A percentile compares a stretch with the other conserved stretches of the same genome.
Conservation (phyloP, 2,797 vertebrate species). For the Heteromormyrus szaboi region DNA sequence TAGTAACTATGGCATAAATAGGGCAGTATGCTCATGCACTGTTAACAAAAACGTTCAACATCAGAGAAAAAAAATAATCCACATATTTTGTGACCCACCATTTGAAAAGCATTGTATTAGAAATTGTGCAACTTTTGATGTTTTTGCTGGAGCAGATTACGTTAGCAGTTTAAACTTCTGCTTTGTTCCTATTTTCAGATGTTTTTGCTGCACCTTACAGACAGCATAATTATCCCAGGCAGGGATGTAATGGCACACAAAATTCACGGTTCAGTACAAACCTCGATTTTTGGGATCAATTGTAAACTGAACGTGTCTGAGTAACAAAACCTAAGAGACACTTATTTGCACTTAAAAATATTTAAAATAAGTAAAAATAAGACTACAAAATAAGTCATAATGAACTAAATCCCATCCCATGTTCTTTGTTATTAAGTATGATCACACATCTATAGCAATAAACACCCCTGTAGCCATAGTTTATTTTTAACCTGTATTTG, state of each 20-base stretch:
- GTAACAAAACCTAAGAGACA: not conserved
- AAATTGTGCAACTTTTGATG: not conserved
- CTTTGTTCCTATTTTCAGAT: not conserved
- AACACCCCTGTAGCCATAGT: not conserved
- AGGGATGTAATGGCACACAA: not conserved
- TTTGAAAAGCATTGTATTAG: not conserved
- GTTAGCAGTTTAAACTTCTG: not conserved
- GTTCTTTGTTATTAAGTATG: not conserved
- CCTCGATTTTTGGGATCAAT: not conserved
- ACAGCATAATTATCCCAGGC: not conserved
- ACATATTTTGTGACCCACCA: not conserved
- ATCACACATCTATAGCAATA: not conserved
- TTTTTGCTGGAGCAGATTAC: not conserved
- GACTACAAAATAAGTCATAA: not conserved
- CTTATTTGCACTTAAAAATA: not conserved
- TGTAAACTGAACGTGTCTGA: not conserved
- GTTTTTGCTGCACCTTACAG: not conserved
- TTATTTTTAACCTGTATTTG: not conserved
- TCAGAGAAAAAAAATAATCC: not conserved
- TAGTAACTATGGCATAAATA: not conserved
- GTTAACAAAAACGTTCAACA: not conserved
- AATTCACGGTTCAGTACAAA: not conserved
- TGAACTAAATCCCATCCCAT: not conserved
- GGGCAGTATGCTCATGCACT: not conserved
- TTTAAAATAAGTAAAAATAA: not conserved